phyloP scores from a whole-genome alignment of 2,888 invertebrate species.

The Diaprepes abbreviatus region DNA sequence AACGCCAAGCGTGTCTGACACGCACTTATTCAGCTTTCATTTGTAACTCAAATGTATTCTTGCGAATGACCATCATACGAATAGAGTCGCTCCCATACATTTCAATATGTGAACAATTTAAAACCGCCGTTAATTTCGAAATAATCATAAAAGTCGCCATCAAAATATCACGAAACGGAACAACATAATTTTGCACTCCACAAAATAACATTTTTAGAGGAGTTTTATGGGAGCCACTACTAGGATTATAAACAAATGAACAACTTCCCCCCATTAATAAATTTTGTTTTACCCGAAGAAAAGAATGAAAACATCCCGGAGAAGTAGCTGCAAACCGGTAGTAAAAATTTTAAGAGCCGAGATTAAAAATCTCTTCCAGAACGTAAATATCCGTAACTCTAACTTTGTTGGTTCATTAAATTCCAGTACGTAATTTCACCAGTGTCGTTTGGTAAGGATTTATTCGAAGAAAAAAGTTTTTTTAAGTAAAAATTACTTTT shows the following conservation, averaged over 20 bases:
- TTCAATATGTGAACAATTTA: background rate
- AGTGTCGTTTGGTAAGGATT: conserved; percentile 33
- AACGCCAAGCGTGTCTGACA: no score
- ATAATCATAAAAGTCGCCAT: background rate
- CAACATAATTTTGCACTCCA: conserved; percentile 20
- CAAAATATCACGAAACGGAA: background rate
- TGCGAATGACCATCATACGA: no score
- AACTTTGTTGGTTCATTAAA: conserved; percentile 42
- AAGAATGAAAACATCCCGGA: conserved; percentile 17
- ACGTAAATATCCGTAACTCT: conserved; percentile 34
- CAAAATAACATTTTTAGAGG: conserved; percentile 19
- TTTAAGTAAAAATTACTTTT: conserved; percentile 22
- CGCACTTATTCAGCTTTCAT: no score
- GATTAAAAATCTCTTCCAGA: conserved; percentile 34
- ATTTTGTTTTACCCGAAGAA: conserved; percentile 5
- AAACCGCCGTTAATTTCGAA: background rate
- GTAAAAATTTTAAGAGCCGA: conserved; percentile 30
- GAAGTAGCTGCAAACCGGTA: conserved; percentile 25
- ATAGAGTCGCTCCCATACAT: no score
- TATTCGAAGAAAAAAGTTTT: conserved; percentile 19
- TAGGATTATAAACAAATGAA: conserved; percentile 19
- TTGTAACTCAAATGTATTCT: no score
- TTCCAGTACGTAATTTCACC: conserved; percentile 30
- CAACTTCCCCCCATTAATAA: conserved; percentile 27
- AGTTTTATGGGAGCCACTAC: conserved; percentile 8